phyloP scores from a whole-genome alignment of 2,797 vertebrate species.

The Microchirus variegatus region DNA sequence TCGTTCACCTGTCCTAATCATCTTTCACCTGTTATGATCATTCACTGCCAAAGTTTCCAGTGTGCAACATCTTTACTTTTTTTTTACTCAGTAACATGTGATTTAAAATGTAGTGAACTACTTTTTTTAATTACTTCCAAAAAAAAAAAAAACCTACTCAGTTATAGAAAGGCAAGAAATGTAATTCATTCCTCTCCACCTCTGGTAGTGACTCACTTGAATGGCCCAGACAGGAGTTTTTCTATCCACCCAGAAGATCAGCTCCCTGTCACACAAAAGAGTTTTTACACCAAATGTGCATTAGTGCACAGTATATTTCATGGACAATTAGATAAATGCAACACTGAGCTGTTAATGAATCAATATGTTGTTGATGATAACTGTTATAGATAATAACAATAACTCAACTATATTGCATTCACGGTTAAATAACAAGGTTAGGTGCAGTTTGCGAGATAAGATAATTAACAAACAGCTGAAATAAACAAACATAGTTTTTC shows the following conservation, averaged over 20 bases:
- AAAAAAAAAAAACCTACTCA: too few relatives aligned
- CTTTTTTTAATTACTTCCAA: too few relatives aligned
- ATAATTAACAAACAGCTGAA: constrained; percentile 11
- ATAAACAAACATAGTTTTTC: neutral
- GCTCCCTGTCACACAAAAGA: constrained; percentile 80
- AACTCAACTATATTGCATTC: neutral
- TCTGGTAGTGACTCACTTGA: constrained; percentile 84
- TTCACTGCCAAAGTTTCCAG: too few relatives aligned
- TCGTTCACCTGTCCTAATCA: too few relatives aligned
- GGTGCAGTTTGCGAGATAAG: neutral
- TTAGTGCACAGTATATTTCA: neutral
- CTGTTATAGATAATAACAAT: neutral
- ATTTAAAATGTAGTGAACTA: too few relatives aligned
- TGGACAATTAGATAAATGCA: neutral
- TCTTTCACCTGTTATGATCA: too few relatives aligned
- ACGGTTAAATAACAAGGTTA: constrained; percentile 1
- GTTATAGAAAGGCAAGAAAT: neutral
- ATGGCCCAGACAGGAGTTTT: constrained; percentile 91
- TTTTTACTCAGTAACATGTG: too few relatives aligned
- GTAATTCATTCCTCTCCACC: neutral
- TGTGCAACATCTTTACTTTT: too few relatives aligned
- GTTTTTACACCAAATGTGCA: neutral
- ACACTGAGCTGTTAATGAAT: neutral
- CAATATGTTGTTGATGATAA: neutral
- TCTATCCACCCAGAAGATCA: constrained; percentile 96